Base-by-base conservation (phyloP, 2,888 invertebrate genomes). In the Platycheirus rosarum region DNA sequence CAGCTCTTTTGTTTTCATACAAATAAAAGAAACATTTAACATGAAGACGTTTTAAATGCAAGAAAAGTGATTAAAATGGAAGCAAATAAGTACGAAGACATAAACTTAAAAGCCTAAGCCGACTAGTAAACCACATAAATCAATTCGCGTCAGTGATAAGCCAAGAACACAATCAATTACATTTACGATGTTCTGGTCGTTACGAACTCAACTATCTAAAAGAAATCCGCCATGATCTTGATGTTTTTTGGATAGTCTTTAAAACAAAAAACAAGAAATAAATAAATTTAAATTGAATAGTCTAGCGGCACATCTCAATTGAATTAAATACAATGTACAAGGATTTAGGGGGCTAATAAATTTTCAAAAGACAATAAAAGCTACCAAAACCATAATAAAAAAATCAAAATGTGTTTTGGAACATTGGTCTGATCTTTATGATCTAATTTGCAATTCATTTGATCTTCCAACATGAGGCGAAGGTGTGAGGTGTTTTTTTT, bases 1-100 rank as follows among this genome's bases (percentile, higher is more conserved):
- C 44, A 60, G 44, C 60, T 60, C 60, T 44, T 60, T 60, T 13
- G 60, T 60, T 44, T 60, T n/a, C 3, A 11, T 40, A 23, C 13
- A 40, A 40, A 40, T 14, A 23, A n/a, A n/a, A n/a, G n/a, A n/a
- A n/a, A n/a, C n/a, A n/a, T n/a, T n/a, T n/a, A n/a, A n/a, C n/a
- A n/a, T n/a, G n/a, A n/a, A n/a, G n/a, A n/a, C n/a, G n/a, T n/a
- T n/a, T n/a, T n/a, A n/a, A n/a, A n/a, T n/a, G n/a, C n/a, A n/a
- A n/a, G n/a, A n/a, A n/a, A n/a, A n/a, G n/a, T n/a, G n/a, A n/a
- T n/a, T n/a, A n/a, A n/a, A n/a, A n/a, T n/a, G n/a, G n/a, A n/a
- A n/a, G n/a, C n/a, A n/a, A n/a, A n/a, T n/a, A n/a, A n/a, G n/a
- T n/a, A n/a, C n/a, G n/a, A n/a, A n/a, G n/a, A n/a, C n/a, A n/a